These are phyloP conservation scores for Sminthurides aquaticus DNA, from an alignment of 2,888 invertebrate species.

Conservation along the genomic window DNA sequence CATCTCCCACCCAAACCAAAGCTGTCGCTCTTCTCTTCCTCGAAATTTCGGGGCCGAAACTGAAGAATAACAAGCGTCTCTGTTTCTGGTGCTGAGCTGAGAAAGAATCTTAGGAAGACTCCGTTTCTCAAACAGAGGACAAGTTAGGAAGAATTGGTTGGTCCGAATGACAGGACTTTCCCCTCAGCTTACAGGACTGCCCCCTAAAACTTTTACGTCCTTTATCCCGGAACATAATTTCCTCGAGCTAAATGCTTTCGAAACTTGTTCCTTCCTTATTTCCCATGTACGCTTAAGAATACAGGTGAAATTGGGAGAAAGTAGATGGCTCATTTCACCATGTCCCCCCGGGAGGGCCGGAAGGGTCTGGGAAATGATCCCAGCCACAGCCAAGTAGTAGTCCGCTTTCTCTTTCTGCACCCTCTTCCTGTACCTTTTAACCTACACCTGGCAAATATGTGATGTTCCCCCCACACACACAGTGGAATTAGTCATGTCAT, in stretches of 20 bases:
- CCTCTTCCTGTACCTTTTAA: too few relatives aligned
- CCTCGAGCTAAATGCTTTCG: neutral
- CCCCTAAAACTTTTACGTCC: neutral
- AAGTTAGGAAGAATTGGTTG: neutral
- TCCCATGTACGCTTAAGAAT: neutral
- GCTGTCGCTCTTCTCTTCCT: neutral
- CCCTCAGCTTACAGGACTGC: neutral
- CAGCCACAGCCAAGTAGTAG: too few relatives aligned
- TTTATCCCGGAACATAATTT: neutral
- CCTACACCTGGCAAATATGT: too few relatives aligned
- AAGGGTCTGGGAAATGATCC: too few relatives aligned
- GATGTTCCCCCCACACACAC: too few relatives aligned
- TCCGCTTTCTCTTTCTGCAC: too few relatives aligned
- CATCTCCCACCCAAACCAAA: neutral
- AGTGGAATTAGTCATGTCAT: too few relatives aligned
- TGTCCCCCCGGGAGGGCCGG: too few relatives aligned
- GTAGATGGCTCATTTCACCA: too few relatives aligned
- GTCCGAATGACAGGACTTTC: neutral
- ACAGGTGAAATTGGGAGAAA: neutral
- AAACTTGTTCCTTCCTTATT: neutral
- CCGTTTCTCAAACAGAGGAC: neutral
- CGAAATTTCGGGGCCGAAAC: neutral
- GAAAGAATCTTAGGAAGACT: neutral
- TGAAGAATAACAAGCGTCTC: neutral
- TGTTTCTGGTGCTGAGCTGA: neutral